Conservation (phyloP, 2,113 vertebrate genomes). For the Polypterus senegalus region DNA sequence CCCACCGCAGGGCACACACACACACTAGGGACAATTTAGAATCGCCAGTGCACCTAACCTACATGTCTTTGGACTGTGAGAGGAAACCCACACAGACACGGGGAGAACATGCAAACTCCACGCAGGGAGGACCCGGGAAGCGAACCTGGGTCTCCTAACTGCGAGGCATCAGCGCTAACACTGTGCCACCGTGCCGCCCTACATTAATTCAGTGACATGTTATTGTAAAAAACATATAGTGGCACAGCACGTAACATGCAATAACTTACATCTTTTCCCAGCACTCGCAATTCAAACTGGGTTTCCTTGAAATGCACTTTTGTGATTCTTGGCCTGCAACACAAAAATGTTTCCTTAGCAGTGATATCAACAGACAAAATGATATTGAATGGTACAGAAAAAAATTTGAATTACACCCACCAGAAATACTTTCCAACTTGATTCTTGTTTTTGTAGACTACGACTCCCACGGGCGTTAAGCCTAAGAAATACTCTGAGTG, state of each 20-base stretch:
- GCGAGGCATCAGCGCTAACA: no score
- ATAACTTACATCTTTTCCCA: slow-evolving; percentile 79
- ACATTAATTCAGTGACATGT: no score
- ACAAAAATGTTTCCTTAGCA: slow-evolving; percentile 5
- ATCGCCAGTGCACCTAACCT: no score
- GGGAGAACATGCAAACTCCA: no score
- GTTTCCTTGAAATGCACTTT: slow-evolving; percentile 84
- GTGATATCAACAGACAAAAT: background rate
- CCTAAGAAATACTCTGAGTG: slow-evolving; percentile 82
- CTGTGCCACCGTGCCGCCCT: no score
- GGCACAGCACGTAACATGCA: slow-evolving; percentile 7
- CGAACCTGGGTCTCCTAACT: no score
- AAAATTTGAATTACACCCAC: slow-evolving; percentile 43
- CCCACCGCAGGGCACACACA: no score
- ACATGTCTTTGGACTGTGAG: no score
- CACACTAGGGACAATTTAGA: no score
- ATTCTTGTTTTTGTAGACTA: slow-evolving; percentile 81
- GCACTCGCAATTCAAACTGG: slow-evolving; percentile 75
- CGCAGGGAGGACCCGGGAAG: no score
- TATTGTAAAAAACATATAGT: no score
- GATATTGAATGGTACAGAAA: background rate
- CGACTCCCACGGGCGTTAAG: slow-evolving; percentile 71
- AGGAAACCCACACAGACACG: no score
- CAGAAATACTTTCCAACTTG: slow-evolving; percentile 91
- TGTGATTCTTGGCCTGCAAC: slow-evolving; percentile 73